These are phyloP conservation scores for Rhinichthys osculus DNA, from an alignment of 2,797 vertebrate genomes.

Conservation along the genomic window DNA sequence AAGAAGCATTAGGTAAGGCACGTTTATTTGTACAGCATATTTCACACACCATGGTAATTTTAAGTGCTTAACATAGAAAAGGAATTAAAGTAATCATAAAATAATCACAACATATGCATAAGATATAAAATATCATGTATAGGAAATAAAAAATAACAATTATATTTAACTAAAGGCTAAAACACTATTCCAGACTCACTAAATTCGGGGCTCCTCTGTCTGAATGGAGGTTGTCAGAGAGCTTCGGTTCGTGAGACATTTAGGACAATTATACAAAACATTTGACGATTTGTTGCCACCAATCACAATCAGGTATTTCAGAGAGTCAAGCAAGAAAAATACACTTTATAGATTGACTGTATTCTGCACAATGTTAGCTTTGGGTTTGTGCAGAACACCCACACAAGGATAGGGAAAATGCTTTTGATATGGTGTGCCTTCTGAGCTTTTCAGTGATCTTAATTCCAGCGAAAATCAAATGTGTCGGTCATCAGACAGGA, in stretches of 20 bases:
- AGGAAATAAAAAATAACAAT: too few relatives aligned
- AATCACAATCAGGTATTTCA: background rate
- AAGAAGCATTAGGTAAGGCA: background rate
- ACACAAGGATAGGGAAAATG: background rate
- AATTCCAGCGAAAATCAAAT: background rate
- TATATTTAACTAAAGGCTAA: too few relatives aligned
- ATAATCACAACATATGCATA: too few relatives aligned
- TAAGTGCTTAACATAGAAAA: too few relatives aligned
- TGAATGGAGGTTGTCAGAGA: too few relatives aligned
- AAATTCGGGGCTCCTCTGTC: too few relatives aligned
- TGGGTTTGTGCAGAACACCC: background rate
- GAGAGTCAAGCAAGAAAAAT: background rate
- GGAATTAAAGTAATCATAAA: too few relatives aligned
- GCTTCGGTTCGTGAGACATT: too few relatives aligned
- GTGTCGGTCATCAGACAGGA: background rate
- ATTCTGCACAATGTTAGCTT: background rate
- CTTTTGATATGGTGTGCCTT: background rate
- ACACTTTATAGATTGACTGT: background rate
- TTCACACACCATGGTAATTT: too few relatives aligned
- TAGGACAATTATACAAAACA: background rate
- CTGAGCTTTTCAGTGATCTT: background rate
- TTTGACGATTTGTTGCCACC: background rate
- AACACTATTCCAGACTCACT: too few relatives aligned
- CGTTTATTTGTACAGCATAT: too few relatives aligned
- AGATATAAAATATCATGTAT: too few relatives aligned